phyloP scores from a whole-genome alignment of 2,888 invertebrate genomes.

The Nymphalis urticae region DNA sequence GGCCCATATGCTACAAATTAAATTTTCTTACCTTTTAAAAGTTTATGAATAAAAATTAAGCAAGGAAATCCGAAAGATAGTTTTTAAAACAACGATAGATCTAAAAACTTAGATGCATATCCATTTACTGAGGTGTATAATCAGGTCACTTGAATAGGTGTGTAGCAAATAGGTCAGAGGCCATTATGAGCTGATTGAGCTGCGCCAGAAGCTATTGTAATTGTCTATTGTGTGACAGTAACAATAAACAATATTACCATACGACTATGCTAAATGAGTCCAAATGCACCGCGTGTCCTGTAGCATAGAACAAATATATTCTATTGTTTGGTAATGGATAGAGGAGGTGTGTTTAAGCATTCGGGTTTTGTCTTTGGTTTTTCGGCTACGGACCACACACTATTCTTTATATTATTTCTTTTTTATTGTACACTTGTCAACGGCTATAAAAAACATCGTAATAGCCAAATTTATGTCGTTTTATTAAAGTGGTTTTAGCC shows the following conservation, averaged over 20 bases:
- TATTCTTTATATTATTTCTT: not conserved
- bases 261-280: slow-evolving; percentile 40
- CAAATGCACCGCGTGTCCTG: slow-evolving; percentile 26
- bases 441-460: no score
- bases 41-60: no score
- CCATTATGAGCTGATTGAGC: slow-evolving; percentile 55
- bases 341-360: slow-evolving; percentile 19
- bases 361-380: slow-evolving; percentile 8
- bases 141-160: slow-evolving; percentile 66
- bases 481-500: no score
- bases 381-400: not conserved
- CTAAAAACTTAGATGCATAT: slow-evolving; percentile 14
- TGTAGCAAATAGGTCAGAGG: slow-evolving; percentile 63
- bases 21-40: no score
- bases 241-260: slow-evolving; percentile 58
- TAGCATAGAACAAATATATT: slow-evolving; percentile 32
- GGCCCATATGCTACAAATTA: no score
- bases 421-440: not conserved
- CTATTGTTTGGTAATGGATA: slow-evolving; percentile 33
- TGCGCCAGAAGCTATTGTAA: slow-evolving; percentile 62
- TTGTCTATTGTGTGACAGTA: slow-evolving; percentile 42
- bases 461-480: no score
- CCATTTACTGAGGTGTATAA: slow-evolving; percentile 46
- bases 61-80: not conserved
- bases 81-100: not conserved